Percentiles rank a stretch among this genome's conserved stretches.
These are phyloP conservation scores for Macquaria ambigua DNA, from an alignment of 2,113 vertebrate species.

Conservation along the genomic window DNA sequence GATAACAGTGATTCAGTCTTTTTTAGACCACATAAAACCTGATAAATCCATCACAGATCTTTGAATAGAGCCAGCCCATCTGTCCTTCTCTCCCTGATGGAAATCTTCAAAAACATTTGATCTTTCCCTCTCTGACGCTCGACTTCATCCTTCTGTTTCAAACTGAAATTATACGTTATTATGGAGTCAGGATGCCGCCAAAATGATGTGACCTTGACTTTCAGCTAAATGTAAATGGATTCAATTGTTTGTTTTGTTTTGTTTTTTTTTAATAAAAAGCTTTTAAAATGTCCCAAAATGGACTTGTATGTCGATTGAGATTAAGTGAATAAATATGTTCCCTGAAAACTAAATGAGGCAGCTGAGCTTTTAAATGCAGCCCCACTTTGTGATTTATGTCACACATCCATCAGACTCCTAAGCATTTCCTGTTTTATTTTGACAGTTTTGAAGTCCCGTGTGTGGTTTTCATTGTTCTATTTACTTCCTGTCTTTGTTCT, in stretches of 20 bases:
- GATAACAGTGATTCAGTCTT: background rate
- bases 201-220: background rate
- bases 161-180: background rate
- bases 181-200: background rate
- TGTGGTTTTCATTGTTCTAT: no score
- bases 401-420: no score
- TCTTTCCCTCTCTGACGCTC: background rate
- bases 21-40: background rate
- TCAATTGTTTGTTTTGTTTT: background rate
- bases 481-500: no score
- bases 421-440: no score
- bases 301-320: background rate
- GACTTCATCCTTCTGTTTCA: background rate
- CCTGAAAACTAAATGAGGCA: background rate
- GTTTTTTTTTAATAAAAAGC: background rate
- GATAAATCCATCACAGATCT: background rate
- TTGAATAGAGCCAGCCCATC: constrained; percentile 18
- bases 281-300: background rate
- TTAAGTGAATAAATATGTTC: background rate
- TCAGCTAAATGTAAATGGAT: background rate
- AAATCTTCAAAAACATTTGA: constrained; percentile 20
- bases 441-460: no score
- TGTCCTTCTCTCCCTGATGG: background rate
- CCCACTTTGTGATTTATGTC: background rate
- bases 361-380: background rate